A percentile compares a stretch with the other conserved stretches of the same genome.
Evolutionary conservation across 2,888 invertebrate species (phyloP).

Genomic region (Pocota personata): DNA sequence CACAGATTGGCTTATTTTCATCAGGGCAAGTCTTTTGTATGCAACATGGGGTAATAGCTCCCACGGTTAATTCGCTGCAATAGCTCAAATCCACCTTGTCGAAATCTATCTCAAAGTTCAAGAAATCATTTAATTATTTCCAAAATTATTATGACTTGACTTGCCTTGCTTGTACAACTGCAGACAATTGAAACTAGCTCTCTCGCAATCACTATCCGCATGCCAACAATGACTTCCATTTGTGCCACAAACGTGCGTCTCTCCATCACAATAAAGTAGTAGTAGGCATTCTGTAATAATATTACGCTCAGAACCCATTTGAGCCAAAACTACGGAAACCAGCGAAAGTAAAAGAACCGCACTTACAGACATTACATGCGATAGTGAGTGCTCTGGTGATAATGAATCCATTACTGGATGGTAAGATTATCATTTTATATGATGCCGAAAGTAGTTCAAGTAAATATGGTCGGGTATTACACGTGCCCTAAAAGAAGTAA

Average conservation of each 20-base stretch:
- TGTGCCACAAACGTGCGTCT: constrained; percentile 33
- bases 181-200: constrained; percentile 48
- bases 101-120: constrained; percentile 28
- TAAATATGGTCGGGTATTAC: constrained; percentile 7
- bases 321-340: neutral
- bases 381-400: constrained; percentile 11
- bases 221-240: constrained; percentile 55
- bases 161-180: constrained; percentile 31
- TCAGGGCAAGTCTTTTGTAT: neutral
- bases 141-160: neutral
- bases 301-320: constrained; percentile 9
- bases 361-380: constrained; percentile 24
- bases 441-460: constrained; percentile 29
- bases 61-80: constrained; percentile 13
- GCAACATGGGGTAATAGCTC: constrained; percentile 36
- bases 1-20: constrained; percentile 24
- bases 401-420: constrained; percentile 39
- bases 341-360: neutral
- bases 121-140: neutral
- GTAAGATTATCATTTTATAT: constrained; percentile 38
- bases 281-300: constrained; percentile 36
- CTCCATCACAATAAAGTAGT: constrained; percentile 22
- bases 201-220: constrained; percentile 47
- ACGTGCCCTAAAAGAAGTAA: constrained; percentile 3
- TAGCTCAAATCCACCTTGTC: constrained; percentile 18